These are phyloP conservation scores for Terrapene triunguis DNA, from an alignment of 2,113 vertebrate species.

Conservation along the genomic window DNA sequence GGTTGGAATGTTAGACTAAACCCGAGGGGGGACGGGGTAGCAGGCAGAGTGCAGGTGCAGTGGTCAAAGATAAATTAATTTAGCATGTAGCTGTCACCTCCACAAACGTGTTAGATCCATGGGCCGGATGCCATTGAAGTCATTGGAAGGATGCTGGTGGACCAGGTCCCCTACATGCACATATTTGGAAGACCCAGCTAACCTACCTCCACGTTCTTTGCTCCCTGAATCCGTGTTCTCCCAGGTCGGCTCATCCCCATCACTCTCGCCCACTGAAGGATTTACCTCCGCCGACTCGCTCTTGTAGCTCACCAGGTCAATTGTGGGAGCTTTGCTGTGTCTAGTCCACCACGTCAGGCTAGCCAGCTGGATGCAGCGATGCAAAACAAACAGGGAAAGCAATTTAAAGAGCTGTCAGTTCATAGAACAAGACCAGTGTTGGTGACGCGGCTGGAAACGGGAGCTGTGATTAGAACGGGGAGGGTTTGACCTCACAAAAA, in stretches of 20 bases:
- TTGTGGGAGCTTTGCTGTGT: conserved; percentile 62
- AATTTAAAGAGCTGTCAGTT: neutral
- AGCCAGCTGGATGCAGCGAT: conserved; percentile 77
- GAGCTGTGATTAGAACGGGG: neutral
- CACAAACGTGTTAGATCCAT: neutral
- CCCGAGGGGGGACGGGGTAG: neutral
- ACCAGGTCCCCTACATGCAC: neutral
- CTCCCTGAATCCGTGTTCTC: accelerated
- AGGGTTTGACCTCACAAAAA: neutral
- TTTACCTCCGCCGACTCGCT: neutral
- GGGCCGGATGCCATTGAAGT: neutral
- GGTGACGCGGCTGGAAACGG: accelerated
- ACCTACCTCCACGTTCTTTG: conserved; percentile 35
- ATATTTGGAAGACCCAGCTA: neutral
- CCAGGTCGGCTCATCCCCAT: accelerated
- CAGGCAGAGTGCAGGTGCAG: neutral
- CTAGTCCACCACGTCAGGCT: conserved; percentile 94
- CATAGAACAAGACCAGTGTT: accelerated
- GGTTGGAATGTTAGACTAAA: neutral
- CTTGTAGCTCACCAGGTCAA: conserved; percentile 55
- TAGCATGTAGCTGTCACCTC: neutral
- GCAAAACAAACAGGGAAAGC: neutral
- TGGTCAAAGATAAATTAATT: neutral
- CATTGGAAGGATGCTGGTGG: neutral
- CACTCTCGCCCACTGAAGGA: accelerated